Evolutionary conservation across 2,113 vertebrate genomes (phyloP), one percentile per base, ranked within the genome.

Genomic region (Perca fluviatilis): DNA sequence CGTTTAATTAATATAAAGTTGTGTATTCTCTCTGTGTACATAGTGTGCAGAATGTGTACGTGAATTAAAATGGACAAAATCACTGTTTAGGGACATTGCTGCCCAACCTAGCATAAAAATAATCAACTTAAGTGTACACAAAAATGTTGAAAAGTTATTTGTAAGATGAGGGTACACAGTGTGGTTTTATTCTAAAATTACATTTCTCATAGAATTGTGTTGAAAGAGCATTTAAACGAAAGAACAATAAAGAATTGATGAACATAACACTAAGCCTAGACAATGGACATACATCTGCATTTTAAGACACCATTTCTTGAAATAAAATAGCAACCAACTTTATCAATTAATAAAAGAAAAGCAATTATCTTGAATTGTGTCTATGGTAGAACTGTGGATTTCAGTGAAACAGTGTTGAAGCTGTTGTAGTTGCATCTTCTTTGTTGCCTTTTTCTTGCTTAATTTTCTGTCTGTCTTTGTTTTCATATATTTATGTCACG

Each of bases 361-460:
- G 62, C 66, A 82, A 79, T 87, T 43, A 72, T 68, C 50, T 46
- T 18, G 23, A 76, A 68, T 72, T 51, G 5, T 46, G 58, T 21
- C 47, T 77, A 25, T 54, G 11, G 16, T 53, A 4, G 47, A 62
- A 60, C 27, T n/a, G 10, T 53, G 16, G 33, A 68, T 46, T 51
- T 67, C 0, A 72, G 47, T 64, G 63, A 25, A 4, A 27, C 27
- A 0, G 33, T 7, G 25, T 62, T 8, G 5, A 72, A 49, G n/a
- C 50, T 2, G 1, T 19, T 63, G 12, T 0, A 5, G 25, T 79
- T 81, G 70, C 18, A 58, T 53, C 1, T 3, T 54, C 43, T 83
- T 71, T 57, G 6, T 62, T 57, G 19, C 12, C 16, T 33, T 5
- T 53, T 58, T 25, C 12, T 60, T 40, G 54, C 23, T 78, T 19